These are phyloP conservation scores for Eristalis tenax DNA, from an alignment of 2,888 invertebrate species.

Conservation along the genomic window DNA sequence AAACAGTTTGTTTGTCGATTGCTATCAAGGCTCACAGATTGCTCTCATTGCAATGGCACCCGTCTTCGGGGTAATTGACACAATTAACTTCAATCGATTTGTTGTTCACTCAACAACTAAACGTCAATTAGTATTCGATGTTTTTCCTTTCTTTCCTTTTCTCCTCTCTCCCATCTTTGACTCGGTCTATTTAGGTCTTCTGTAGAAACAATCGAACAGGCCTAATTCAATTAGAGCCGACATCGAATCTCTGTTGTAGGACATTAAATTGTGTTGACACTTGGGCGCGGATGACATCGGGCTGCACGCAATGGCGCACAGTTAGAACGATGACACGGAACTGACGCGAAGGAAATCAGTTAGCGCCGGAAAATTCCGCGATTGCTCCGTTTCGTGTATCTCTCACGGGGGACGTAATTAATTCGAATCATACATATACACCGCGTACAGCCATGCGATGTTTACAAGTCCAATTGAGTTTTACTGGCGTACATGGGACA, in stretches of 20 bases:
- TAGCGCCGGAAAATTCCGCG: slow-evolving; percentile 16
- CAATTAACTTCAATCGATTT: slow-evolving; percentile 69
- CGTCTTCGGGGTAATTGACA: slow-evolving; percentile 63
- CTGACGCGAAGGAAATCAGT: neutral
- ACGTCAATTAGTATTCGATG: slow-evolving; percentile 2
- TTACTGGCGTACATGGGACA: slow-evolving; percentile 7
- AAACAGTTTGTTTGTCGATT: slow-evolving; percentile 22
- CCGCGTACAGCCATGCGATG: slow-evolving; percentile 10
- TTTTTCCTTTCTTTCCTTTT: neutral
- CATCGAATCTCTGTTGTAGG: slow-evolving; percentile 24
- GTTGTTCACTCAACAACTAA: slow-evolving; percentile 34
- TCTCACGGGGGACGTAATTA: neutral
- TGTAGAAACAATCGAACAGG: slow-evolving; percentile 7
- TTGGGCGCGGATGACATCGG: neutral
- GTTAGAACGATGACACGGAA: neutral
- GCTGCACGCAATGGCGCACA: neutral
- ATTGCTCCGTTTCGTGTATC: slow-evolving; percentile 2
- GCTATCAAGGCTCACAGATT: slow-evolving; percentile 42
- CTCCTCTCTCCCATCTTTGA: neutral
- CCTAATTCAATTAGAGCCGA: slow-evolving; percentile 40
- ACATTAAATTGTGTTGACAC: slow-evolving; percentile 5
- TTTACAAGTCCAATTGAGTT: slow-evolving; percentile 31
- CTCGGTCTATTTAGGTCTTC: neutral
- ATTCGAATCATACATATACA: neutral
- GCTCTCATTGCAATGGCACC: slow-evolving; percentile 35